Percentiles rank a stretch among this genome's conserved stretches.
These are phyloP conservation scores for Coregonus suidteri DNA, from an alignment of 2,797 vertebrate species.

Conservation along the genomic window DNA sequence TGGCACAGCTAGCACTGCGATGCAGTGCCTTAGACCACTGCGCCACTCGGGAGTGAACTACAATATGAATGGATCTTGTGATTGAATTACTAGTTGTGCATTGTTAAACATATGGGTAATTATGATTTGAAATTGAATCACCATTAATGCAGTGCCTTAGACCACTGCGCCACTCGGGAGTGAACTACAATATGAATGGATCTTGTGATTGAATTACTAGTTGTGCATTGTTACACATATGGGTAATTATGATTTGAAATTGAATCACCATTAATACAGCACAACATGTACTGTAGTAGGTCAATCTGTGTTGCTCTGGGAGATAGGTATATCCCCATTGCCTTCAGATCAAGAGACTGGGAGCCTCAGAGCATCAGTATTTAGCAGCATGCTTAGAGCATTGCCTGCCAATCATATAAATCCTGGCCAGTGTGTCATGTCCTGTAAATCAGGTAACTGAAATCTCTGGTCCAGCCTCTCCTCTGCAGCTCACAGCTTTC, in stretches of 20 bases:
- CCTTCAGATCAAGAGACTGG: background rate
- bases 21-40: too few species aligned
- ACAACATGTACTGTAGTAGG: background rate
- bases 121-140: too few species aligned
- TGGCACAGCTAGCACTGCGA: too few species aligned
- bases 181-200: too few species aligned
- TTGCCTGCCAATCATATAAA: slow-evolving; percentile 33
- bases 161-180: too few species aligned
- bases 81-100: background rate
- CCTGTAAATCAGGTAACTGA: slow-evolving; percentile 65
- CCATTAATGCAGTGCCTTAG: too few species aligned
- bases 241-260: too few species aligned
- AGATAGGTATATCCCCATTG: background rate
- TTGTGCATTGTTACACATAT: too few species aligned
- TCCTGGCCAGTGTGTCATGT: slow-evolving; percentile 37
- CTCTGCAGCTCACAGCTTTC: slow-evolving; percentile 26
- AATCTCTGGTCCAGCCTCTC: slow-evolving; percentile 42
- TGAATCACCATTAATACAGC: background rate
- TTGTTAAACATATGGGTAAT: too few species aligned
- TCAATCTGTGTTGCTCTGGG: background rate
- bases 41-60: too few species aligned
- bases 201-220: too few species aligned
- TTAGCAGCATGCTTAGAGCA: slow-evolving; percentile 32
- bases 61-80: background rate
- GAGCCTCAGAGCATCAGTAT: slow-evolving; percentile 27